Conservation (phyloP, 2,113 vertebrate species). For the Psittacara wagleri region DNA sequence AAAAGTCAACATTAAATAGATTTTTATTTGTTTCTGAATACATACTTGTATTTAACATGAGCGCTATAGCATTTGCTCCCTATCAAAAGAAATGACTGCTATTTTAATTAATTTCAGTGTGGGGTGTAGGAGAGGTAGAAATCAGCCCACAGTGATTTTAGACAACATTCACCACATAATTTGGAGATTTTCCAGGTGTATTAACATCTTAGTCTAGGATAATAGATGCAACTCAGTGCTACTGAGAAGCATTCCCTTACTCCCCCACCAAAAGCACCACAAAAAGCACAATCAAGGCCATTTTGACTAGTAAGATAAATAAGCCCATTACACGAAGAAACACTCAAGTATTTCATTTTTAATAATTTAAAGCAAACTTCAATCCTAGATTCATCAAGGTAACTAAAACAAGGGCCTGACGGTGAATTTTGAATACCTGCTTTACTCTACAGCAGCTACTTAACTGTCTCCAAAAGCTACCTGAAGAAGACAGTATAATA, state of each 20-base stretch:
- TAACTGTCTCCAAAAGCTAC: not conserved
- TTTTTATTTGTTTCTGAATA: not conserved
- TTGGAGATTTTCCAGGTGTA: not conserved
- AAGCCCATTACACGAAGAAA: not conserved
- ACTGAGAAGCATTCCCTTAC: not conserved
- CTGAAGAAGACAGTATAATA: not conserved
- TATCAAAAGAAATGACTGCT: not conserved
- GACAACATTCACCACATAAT: not conserved
- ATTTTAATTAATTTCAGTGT: not conserved
- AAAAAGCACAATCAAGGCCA: not conserved
- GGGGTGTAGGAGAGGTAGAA: not conserved
- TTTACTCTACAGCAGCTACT: not conserved
- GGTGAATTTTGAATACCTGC: not conserved
- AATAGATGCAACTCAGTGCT: not conserved
- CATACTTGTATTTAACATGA: not conserved
- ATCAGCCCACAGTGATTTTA: not conserved
- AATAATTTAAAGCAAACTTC: not conserved
- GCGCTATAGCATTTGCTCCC: not conserved
- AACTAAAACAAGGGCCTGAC: not conserved
- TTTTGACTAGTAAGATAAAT: not conserved
- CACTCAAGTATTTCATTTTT: not conserved
- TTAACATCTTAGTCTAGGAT: not conserved
- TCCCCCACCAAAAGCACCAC: not conserved
- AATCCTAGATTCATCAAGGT: not conserved
- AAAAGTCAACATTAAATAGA: not conserved